These are phyloP conservation scores for Pollicipes pollicipes DNA, from an alignment of 1,140 invertebrate genomes.

Conservation along the genomic window DNA sequence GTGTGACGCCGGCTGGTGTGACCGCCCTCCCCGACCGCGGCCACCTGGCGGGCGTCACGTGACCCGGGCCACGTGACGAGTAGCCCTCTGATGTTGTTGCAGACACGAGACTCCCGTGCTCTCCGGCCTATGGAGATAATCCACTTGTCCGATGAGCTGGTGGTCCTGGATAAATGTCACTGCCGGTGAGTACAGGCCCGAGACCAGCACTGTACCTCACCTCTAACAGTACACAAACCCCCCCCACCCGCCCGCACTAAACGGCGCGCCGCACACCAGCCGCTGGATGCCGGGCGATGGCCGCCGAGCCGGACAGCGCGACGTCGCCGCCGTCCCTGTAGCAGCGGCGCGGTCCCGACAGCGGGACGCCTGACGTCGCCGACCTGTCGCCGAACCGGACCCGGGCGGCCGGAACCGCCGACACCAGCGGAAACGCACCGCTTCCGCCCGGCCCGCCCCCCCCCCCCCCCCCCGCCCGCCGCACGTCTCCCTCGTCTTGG, in stretches of 20 bases:
- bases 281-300: too few species aligned
- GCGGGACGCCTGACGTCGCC: too few species aligned
- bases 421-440: too few species aligned
- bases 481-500: too few species aligned
- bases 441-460: too few species aligned
- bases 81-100: conserved; percentile 22
- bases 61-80: background rate
- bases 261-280: background rate
- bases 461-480: too few species aligned
- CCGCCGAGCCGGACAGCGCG: too few species aligned
- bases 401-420: too few species aligned
- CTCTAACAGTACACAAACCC: background rate
- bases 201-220: background rate
- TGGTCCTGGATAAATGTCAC: conserved; percentile 76
- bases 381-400: too few species aligned
- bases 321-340: too few species aligned
- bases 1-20: background rate
- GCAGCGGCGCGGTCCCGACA: too few species aligned
- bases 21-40: background rate
- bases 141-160: conserved; percentile 55
- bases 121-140: conserved; percentile 56
- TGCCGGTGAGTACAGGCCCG: conserved; percentile 43
- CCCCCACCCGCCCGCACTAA: too few species aligned
- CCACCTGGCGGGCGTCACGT: background rate
- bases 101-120: conserved; percentile 57